A percentile compares a stretch with the other conserved stretches of the same genome.
Conservation (phyloP, 92 coral and sea anemone genomes). For the Palythoa grandiflora region DNA sequence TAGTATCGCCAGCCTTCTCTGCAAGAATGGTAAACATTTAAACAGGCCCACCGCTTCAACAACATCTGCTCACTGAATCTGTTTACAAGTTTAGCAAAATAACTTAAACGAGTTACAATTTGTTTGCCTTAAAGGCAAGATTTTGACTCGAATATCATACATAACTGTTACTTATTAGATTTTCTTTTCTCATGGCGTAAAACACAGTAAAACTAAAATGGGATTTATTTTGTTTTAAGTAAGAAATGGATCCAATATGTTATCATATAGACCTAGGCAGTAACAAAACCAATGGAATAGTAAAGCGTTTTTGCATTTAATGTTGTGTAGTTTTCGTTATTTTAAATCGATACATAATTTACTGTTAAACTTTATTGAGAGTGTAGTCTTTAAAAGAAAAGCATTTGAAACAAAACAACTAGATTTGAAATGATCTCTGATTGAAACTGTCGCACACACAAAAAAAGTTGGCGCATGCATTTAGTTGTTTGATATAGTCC, state of each 20-base stretch:
- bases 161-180: too few relatives aligned
- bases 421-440: not conserved
- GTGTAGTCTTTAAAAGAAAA: not conserved
- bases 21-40: not conserved
- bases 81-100: not conserved
- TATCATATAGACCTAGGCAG: not conserved
- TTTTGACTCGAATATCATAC: not conserved
- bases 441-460: not conserved
- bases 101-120: not conserved
- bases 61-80: not conserved
- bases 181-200: too few relatives aligned
- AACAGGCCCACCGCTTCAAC: not conserved
- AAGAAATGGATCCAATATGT: not conserved
- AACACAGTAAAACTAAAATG: too few relatives aligned
- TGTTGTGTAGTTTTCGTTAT: not conserved
- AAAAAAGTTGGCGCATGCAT: too few relatives aligned
- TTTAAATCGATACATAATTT: not conserved
- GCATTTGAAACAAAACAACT: not conserved
- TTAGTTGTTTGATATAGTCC: too few relatives aligned
- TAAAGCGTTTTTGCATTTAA: not conserved
- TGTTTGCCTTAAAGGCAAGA: not conserved
- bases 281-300: not conserved
- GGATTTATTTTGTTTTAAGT: not conserved
- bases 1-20: conserved; percentile 32
- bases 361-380: not conserved